Conservation (phyloP, 2,888 invertebrate species). For the Orgyia antiqua region DNA sequence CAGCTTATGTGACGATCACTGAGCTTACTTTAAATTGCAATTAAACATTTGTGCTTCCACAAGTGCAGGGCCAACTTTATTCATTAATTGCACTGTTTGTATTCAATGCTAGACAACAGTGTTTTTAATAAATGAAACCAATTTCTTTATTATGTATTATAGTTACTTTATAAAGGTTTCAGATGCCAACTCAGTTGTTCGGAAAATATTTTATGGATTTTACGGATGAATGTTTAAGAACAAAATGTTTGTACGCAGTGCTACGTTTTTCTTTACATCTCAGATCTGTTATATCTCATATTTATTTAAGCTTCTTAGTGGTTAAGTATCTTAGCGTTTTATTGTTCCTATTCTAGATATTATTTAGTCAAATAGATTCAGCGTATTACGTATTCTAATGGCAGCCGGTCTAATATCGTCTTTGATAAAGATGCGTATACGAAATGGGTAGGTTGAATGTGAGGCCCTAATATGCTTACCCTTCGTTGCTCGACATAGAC, state of each 20-base stretch:
- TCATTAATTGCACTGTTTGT: constrained; percentile 25
- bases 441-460: constrained; percentile 52
- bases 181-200: constrained; percentile 1
- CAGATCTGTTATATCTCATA: neutral
- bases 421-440: constrained; percentile 64
- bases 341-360: too few relatives aligned
- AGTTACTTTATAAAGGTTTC: too few relatives aligned
- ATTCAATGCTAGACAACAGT: too few relatives aligned
- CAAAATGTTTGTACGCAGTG: constrained; percentile 23
- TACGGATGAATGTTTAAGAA: constrained; percentile 31
- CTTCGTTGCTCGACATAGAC: constrained; percentile 50
- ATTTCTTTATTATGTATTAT: too few relatives aligned
- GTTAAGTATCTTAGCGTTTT: too few relatives aligned
- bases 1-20: constrained; percentile 58
- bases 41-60: constrained; percentile 48
- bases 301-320: too few relatives aligned
- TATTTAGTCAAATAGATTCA: constrained; percentile 52
- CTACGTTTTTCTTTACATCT: constrained; percentile 1
- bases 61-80: constrained; percentile 5
- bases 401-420: constrained; percentile 62
- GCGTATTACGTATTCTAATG: constrained; percentile 45
- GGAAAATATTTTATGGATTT: constrained; percentile 10
- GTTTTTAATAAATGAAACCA: too few relatives aligned
- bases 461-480: constrained; percentile 53
- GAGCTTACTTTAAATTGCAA: constrained; percentile 64